Conservation (phyloP, 2,888 invertebrate genomes). For the Hirtodrosophila alboralis region DNA sequence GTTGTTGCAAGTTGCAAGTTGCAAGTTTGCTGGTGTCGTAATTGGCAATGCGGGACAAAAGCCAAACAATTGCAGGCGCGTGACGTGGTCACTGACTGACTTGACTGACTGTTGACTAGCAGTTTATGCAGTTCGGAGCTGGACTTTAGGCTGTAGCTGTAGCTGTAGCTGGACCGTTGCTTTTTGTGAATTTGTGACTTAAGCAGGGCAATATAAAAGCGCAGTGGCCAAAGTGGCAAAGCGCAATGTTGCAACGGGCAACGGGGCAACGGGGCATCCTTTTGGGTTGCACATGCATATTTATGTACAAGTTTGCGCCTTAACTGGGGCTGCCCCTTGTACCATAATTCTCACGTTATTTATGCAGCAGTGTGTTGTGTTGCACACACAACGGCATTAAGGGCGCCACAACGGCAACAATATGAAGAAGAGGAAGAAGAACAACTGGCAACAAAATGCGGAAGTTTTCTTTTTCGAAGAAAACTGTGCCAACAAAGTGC, state of each 20-base stretch:
- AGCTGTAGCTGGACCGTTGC: constrained; percentile 26
- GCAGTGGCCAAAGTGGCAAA: constrained; percentile 50
- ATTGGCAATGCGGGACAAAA: constrained; percentile 76
- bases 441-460: constrained; percentile 57
- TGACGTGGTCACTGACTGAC: constrained; percentile 60
- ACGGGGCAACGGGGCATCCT: constrained; percentile 33
- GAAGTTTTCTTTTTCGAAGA: constrained; percentile 62
- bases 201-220: constrained; percentile 37
- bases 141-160: neutral
- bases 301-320: constrained; percentile 51
- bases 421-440: constrained; percentile 11
- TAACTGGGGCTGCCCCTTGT: constrained; percentile 57
- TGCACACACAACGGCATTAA: no score
- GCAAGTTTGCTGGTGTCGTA: constrained; percentile 75
- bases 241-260: no score
- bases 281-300: constrained; percentile 72
- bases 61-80: constrained; percentile 71
- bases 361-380: constrained; percentile 53
- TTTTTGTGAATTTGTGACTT: constrained; percentile 58
- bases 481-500: constrained; percentile 74
- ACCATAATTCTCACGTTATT: constrained; percentile 77
- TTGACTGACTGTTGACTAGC: constrained; percentile 36
- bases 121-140: no score
- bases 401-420: constrained; percentile 55
- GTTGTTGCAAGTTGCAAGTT: constrained; percentile 18